Conservation (phyloP, 1,140 invertebrate species). For the Ephestia elutella region DNA sequence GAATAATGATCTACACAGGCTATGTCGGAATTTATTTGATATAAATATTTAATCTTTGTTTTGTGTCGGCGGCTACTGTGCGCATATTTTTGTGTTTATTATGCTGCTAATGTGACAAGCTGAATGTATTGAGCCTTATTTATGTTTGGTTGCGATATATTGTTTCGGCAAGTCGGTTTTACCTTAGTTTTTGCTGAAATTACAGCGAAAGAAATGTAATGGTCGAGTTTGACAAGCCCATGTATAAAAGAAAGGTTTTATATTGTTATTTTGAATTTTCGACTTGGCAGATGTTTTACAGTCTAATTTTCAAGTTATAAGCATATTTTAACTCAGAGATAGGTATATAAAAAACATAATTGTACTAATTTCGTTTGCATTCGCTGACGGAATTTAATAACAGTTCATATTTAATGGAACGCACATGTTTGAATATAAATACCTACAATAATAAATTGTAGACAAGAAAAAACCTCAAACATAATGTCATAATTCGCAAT, state of each 20-base stretch:
- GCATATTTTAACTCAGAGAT: no score
- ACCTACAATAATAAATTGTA: no score
- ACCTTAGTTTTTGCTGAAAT: neutral
- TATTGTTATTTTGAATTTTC: neutral
- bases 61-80: conserved; percentile 29
- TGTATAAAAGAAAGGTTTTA: neutral
- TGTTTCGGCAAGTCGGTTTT: neutral
- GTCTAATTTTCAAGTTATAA: no score
- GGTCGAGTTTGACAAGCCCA: neutral
- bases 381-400: no score
- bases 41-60: conserved; percentile 31
- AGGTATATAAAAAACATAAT: no score
- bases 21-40: conserved; percentile 32
- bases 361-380: no score
- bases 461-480: no score
- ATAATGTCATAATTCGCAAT: no score
- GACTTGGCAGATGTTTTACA: neutral
- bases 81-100: conserved; percentile 44
- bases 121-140: conserved; percentile 44
- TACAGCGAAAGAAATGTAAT: neutral
- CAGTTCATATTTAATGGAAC: no score
- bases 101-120: conserved; percentile 52
- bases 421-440: no score
- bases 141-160: conserved; percentile 11
- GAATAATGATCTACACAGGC: conserved; percentile 25